phyloP scores from a whole-genome alignment of 2,113 vertebrate genomes.

The Rhinolophus sinicus region DNA sequence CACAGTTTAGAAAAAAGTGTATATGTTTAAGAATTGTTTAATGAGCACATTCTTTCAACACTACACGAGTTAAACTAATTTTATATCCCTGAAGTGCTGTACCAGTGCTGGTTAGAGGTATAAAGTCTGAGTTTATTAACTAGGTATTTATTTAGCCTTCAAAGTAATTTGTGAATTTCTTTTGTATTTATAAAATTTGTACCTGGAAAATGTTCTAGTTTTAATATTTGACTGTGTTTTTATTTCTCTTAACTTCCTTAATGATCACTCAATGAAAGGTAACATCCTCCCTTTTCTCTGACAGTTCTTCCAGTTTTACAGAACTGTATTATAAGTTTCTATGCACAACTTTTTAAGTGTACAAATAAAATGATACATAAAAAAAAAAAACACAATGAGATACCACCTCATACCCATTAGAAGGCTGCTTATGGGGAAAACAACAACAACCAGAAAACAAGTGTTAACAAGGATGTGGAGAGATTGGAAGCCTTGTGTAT shows the following conservation, averaged over 20 bases:
- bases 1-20: slow-evolving; percentile 80
- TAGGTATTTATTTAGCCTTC: slow-evolving; percentile 96
- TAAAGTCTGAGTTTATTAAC: slow-evolving; percentile 87
- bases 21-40: slow-evolving; percentile 78
- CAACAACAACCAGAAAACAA: not conserved
- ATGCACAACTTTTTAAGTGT: slow-evolving; percentile 85
- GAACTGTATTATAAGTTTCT: slow-evolving; percentile 84
- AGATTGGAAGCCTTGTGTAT: not conserved
- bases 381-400: not conserved
- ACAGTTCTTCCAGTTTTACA: slow-evolving; percentile 84
- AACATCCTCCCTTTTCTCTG: slow-evolving; percentile 76
- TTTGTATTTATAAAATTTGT: slow-evolving; percentile 92
- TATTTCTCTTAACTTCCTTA: slow-evolving; percentile 83
- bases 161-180: slow-evolving; percentile 90
- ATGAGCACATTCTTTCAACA: slow-evolving; percentile 87
- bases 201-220: slow-evolving; percentile 85
- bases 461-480: not conserved
- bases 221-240: slow-evolving; percentile 77
- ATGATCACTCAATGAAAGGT: slow-evolving; percentile 82
- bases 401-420: not conserved
- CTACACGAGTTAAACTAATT: slow-evolving; percentile 91
- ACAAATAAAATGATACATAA: slow-evolving; percentile 87
- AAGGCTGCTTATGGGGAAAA: not conserved
- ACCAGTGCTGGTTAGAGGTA: slow-evolving; percentile 86
- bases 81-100: slow-evolving; percentile 87